Evolutionary conservation across 2,888 invertebrate genomes (phyloP), one percentile per base, ranked within the genome.

Genomic region (Drosophila anomelani): DNA sequence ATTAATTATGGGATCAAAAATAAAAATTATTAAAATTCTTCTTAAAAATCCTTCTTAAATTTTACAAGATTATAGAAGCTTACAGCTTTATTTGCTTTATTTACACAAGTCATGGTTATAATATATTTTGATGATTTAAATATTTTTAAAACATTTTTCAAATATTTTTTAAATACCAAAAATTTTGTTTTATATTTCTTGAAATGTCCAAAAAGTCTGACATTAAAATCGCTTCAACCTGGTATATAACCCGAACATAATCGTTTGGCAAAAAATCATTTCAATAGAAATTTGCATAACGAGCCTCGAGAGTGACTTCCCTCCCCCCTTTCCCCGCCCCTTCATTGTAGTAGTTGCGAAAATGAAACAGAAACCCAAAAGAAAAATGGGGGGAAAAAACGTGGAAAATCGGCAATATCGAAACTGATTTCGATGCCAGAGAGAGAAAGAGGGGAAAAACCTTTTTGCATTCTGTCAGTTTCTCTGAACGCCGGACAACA

Each of bases 261-360:
- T 79, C 81, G 79, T 79, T 77, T 60, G 78, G 78, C 84, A 77
- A 63, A 70, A 70, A 70, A 41, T 75, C 80, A 77, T 84, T 85
- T 86, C 85, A 81, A 85, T 86, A 81, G 80, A 84, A 86, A 87
- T 85, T 86, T 81, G 76, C 87, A 86, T 80, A 85, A 81, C 87
- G 80, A 70, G 68, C 49, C 56, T 39, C 43, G 32, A 44, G 32
- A 44, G 51, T 44, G 56, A 23, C 38, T 13, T 13, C 10, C 32
- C 36, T 12, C 10, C 13, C 8, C 32, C 29, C 10, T n/a, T 7
- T 6, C 1, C n/a, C 26, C 23, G 4, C 9, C 32, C 12, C 13
- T 15, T 23, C 41, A 1, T 38, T 36, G 41, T n/a, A 39, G 20
- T 41, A 51, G 60, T 39, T 53, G 53, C n/a, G 29, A 34, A 41